Conservation (phyloP, 2,797 vertebrate genomes). For the Dermochelys coriacea region DNA sequence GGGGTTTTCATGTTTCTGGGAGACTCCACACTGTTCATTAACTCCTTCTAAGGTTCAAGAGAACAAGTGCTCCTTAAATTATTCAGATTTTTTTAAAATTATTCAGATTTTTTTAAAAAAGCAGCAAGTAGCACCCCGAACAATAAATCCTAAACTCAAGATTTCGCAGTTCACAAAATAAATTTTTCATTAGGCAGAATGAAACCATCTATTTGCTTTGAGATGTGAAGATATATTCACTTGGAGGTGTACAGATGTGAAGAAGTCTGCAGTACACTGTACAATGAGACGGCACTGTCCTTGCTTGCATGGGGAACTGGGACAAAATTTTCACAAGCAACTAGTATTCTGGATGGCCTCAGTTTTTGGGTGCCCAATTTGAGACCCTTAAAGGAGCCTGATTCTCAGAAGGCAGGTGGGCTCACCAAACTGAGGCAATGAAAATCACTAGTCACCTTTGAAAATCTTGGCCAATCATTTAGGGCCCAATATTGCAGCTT, state of each 20-base stretch:
- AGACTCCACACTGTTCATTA: constrained; percentile 36
- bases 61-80: constrained; percentile 13
- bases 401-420: background rate
- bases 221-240: constrained; percentile 23
- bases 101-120: background rate
- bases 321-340: background rate
- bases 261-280: background rate
- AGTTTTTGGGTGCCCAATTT: background rate
- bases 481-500: background rate
- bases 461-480: background rate
- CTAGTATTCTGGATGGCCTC: background rate
- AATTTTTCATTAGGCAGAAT: constrained; percentile 47
- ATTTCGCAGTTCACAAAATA: constrained; percentile 1
- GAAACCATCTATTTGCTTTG: constrained; percentile 26
- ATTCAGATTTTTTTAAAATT: background rate
- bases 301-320: background rate
- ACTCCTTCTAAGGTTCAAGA: background rate
- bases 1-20: constrained; percentile 3
- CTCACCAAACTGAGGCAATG: background rate
- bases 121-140: background rate
- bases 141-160: background rate
- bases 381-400: fast-evolving
- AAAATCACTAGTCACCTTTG: background rate
- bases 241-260: constrained; percentile 39
- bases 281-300: background rate